Evolutionary conservation across 2,113 vertebrate genomes (phyloP), one percentile per base, ranked within the genome.

Genomic region (Otis tarda): DNA sequence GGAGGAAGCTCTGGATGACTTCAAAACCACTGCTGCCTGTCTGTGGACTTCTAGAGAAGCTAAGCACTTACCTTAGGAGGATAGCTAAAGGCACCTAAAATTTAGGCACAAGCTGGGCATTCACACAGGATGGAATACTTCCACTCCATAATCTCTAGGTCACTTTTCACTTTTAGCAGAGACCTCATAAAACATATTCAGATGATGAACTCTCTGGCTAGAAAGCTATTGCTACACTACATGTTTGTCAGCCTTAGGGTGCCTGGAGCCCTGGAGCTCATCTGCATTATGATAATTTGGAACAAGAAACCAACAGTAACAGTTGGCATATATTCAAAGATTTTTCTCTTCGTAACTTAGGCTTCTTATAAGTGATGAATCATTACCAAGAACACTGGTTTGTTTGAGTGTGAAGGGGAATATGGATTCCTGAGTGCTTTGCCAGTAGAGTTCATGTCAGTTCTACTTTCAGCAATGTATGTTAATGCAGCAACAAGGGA

Each of bases 391-490:
- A 89, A 85, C 53, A 64, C 33, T 89, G 81, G n/a, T 77, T 94
- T 76, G 91, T 93, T 90, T 91, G 90, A 90, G 50, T 77, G 75
- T 80, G 90, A 94, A 78, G 60, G 50, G 87, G 88, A 89, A 57
- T 49, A 90, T 60, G 59, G 89, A 89, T 95, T 95, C 83, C 75
- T 93, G 87, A 56, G 41, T 87, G 77, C 60, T 87, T 41, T 64
- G 41, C 49, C 65, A 93, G 93, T 83, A 70, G 82, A 94, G 53
- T 86, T 89, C 80, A 93, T 22, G 25, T 59, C 43, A 94, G 81
- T 94, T 94, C 92, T 97, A 95, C 95, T 96, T 93, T 96, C 90
- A 95, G 96, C 87, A 94, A 94, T 86, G 77, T 88, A 90, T 93
- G 85, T 76, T 93, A 96, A 97, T 95, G 95, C 90, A 95, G 94